These are phyloP conservation scores for Proterorhinus semilunaris DNA, from an alignment of 2,113 vertebrate species.

Conservation along the genomic window DNA sequence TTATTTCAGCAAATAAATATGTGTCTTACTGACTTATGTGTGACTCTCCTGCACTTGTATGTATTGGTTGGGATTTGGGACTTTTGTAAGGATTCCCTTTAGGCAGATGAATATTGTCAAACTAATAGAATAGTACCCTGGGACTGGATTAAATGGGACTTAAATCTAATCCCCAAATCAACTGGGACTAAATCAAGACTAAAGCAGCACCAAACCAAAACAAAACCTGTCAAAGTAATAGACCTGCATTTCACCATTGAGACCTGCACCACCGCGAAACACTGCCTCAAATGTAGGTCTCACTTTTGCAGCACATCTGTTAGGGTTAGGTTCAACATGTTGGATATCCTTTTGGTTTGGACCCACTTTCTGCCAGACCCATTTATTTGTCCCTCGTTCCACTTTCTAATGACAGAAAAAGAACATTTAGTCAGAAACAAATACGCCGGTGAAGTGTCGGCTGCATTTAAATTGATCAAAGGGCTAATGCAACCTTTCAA, in stretches of 20 bases:
- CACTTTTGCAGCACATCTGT: neutral
- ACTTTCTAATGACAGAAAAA: slow-evolving; percentile 17
- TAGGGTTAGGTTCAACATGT: neutral
- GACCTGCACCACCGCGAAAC: neutral
- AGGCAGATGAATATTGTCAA: too few relatives aligned
- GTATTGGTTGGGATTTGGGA: too few relatives aligned
- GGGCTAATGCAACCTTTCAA: slow-evolving; percentile 8
- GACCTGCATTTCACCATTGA: neutral
- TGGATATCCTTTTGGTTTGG: neutral
- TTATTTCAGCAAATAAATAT: too few relatives aligned
- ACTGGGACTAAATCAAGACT: neutral
- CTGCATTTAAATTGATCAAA: slow-evolving; percentile 12
- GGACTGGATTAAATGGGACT: too few relatives aligned
- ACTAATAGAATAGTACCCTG: too few relatives aligned
- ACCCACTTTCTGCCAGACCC: neutral
- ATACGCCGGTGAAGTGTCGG: slow-evolving; percentile 9
- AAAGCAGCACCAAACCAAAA: neutral
- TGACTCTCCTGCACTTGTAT: too few relatives aligned
- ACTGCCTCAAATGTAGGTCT: neutral
- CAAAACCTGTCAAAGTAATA: neutral
- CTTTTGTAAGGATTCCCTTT: too few relatives aligned
- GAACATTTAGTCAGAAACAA: slow-evolving; percentile 1
- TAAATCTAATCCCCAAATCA: neutral
- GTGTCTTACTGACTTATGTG: too few relatives aligned
- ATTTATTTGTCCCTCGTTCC: slow-evolving; percentile 16